Percentiles rank a stretch among this genome's conserved stretches.
These are phyloP conservation scores for Solea senegalensis DNA, from an alignment of 2,113 vertebrate species.

Conservation along the genomic window DNA sequence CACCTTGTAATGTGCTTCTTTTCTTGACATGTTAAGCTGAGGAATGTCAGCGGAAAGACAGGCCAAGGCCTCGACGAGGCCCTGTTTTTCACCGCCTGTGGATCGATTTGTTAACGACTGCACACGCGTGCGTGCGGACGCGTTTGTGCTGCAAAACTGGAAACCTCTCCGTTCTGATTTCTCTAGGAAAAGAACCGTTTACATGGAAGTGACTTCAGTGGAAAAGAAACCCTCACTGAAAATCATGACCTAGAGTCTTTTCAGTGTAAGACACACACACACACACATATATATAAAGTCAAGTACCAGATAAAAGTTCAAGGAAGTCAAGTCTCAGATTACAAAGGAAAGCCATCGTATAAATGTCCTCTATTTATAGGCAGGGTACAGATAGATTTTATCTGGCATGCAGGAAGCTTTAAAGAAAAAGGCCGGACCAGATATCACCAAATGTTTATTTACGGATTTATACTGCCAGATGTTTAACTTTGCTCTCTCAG, in stretches of 20 bases:
- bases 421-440: not conserved
- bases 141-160: not conserved
- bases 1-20: constrained; percentile 56
- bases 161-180: not conserved
- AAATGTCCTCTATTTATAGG: constrained; percentile 51
- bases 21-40: constrained; percentile 54
- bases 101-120: constrained; percentile 20
- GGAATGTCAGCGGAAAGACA: constrained; percentile 49
- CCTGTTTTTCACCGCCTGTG: constrained; percentile 47
- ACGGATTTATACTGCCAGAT: constrained; percentile 17
- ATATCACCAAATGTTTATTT: not conserved
- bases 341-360: constrained; percentile 29
- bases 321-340: constrained; percentile 49
- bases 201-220: not conserved
- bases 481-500: constrained; percentile 19
- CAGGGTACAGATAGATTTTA: constrained; percentile 17
- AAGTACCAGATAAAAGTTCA: constrained; percentile 14
- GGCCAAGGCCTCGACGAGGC: constrained; percentile 6
- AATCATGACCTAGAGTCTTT: not conserved
- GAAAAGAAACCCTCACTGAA: not conserved
- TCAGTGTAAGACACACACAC: not conserved
- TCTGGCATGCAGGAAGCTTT: constrained; percentile 11
- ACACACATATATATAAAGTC: not conserved
- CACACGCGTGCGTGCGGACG: not conserved
- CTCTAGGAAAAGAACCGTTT: not conserved